A percentile compares a stretch with the other conserved stretches of the same genome.
These are phyloP conservation scores for Megalurothrips usitatus DNA, from an alignment of 2,888 invertebrate genomes.

Conservation along the genomic window DNA sequence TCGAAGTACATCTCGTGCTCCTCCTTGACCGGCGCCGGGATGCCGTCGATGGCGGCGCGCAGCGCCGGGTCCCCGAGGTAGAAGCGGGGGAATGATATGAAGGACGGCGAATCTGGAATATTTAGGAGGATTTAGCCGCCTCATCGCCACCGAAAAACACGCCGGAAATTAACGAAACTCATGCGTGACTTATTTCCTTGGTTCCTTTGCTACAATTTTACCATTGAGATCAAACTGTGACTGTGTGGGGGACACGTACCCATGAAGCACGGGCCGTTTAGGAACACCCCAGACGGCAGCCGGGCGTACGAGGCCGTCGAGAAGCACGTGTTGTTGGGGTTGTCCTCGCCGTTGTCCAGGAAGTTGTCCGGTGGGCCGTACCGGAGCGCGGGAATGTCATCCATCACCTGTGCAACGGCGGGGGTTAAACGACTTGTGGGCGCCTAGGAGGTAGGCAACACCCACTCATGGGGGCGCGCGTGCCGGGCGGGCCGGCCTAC, in stretches of 20 bases:
- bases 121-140: too few species aligned
- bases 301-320: conserved; percentile 54
- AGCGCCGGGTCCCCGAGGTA: conserved; percentile 60
- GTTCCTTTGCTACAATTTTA: too few species aligned
- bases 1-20: conserved; percentile 66
- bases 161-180: too few species aligned
- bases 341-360: conserved; percentile 48
- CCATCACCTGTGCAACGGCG: conserved; percentile 38
- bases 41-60: conserved; percentile 56
- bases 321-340: conserved; percentile 65
- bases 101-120: conserved; percentile 57
- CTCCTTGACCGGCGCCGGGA: conserved; percentile 54
- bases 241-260: conserved; percentile 48
- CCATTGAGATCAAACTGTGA: too few species aligned
- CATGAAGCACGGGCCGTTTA: conserved; percentile 59
- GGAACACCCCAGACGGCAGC: conserved; percentile 61
- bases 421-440: too few species aligned
- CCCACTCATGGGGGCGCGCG: background rate
- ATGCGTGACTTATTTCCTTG: too few species aligned
- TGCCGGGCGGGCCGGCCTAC: background rate
- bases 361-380: conserved; percentile 61
- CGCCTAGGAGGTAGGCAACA: background rate
- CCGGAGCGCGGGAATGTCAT: conserved; percentile 50
- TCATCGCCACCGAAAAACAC: too few species aligned
- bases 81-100: conserved; percentile 75